These are phyloP conservation scores for Reticulitermes speratus DNA, from an alignment of 1,140 invertebrate genomes.

Conservation along the genomic window DNA sequence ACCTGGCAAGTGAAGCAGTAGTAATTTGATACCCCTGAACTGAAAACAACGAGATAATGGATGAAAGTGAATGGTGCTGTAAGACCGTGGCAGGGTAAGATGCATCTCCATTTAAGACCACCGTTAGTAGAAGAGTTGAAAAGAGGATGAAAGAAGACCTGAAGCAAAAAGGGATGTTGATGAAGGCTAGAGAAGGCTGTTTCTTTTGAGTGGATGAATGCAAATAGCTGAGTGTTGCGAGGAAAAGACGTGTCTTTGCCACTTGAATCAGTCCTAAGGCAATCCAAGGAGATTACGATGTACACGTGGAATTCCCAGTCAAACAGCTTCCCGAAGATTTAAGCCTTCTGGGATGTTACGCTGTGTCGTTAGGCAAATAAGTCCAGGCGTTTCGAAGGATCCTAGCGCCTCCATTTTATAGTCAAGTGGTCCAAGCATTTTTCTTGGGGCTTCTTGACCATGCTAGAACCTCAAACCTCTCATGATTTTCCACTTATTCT, in stretches of 20 bases:
- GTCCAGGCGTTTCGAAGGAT: too few relatives aligned
- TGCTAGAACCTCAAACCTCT: too few relatives aligned
- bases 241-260: background rate
- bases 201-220: background rate
- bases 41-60: too few relatives aligned
- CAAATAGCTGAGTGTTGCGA: background rate
- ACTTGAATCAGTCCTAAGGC: background rate
- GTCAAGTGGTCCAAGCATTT: too few relatives aligned
- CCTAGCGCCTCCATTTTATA: too few relatives aligned
- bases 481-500: too few relatives aligned
- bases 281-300: background rate
- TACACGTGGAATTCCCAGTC: background rate
- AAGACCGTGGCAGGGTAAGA: background rate
- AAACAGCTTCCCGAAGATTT: background rate
- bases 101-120: background rate
- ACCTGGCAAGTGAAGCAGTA: too few relatives aligned
- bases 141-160: background rate
- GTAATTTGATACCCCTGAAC: too few relatives aligned
- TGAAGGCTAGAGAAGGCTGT: background rate
- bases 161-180: background rate
- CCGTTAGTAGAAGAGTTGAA: background rate
- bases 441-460: too few relatives aligned
- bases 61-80: background rate
- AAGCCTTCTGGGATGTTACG: too few relatives aligned
- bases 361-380: too few relatives aligned